phyloP scores from a whole-genome alignment of 1,140 invertebrate species.

The Hyphantria cunea region DNA sequence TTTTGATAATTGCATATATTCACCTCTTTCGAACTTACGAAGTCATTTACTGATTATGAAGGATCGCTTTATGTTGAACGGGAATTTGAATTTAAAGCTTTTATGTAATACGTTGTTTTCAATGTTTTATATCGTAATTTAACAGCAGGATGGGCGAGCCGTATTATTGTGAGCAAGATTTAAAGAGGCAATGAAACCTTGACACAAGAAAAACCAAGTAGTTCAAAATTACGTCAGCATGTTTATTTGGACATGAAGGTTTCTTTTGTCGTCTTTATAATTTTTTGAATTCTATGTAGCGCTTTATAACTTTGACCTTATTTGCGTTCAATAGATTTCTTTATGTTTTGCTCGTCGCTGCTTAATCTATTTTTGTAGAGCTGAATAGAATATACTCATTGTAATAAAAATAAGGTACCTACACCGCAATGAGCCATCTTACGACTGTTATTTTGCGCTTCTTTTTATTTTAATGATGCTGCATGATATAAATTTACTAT shows the following conservation, averaged over 20 bases:
- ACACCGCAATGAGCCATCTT: slow-evolving; percentile 14
- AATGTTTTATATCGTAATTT: too few relatives aligned
- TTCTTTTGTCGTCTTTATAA: slow-evolving; percentile 12
- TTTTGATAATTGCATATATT: neutral
- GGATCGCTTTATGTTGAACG: too few relatives aligned
- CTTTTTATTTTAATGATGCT: too few relatives aligned
- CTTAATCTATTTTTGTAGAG: slow-evolving; percentile 33
- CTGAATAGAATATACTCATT: slow-evolving; percentile 32
- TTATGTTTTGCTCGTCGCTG: slow-evolving; percentile 32
- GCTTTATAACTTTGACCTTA: slow-evolving; percentile 33
- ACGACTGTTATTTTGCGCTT: neutral
- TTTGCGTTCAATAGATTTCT: slow-evolving; percentile 33
- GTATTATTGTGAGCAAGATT: too few relatives aligned
- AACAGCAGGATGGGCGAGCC: too few relatives aligned
- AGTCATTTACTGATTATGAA: too few relatives aligned
- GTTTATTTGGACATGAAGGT: slow-evolving; percentile 5
- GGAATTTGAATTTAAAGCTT: too few relatives aligned
- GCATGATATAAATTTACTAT: neutral
- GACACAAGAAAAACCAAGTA: too few relatives aligned
- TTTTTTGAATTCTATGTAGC: slow-evolving; percentile 5
- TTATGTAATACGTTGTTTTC: too few relatives aligned
- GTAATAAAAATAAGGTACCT: neutral
- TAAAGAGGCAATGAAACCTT: too few relatives aligned
- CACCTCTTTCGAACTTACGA: neutral
- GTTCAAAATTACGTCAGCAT: neutral